These are phyloP conservation scores for Pseudochaenichthys georgianus DNA, from an alignment of 2,797 vertebrate species.

Conservation along the genomic window DNA sequence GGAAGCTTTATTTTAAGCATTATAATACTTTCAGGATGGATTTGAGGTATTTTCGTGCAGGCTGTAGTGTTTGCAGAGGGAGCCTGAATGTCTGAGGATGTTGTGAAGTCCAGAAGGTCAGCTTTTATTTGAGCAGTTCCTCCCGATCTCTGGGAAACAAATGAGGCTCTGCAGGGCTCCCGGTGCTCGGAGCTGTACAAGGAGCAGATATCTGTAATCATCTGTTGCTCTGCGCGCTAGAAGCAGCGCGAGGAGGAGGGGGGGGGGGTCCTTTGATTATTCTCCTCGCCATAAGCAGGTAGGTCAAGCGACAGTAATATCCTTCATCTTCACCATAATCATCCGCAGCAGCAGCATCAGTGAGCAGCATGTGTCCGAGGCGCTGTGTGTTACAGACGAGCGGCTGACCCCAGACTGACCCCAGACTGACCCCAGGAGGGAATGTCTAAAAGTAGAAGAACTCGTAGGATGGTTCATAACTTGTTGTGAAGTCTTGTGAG, in stretches of 20 bases:
- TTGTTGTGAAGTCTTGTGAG: background rate
- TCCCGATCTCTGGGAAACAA: conserved; percentile 46
- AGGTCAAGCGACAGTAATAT: conserved; percentile 75
- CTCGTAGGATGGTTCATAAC: background rate
- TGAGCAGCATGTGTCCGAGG: conserved; percentile 53
- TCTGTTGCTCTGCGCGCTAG: conserved; percentile 32
- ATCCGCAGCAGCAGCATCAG: conserved; percentile 34
- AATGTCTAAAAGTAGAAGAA: background rate
- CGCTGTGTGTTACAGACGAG: conserved; percentile 26
- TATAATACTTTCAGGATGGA: background rate
- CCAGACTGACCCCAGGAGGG: conserved; percentile 31
- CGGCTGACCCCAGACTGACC: conserved; percentile 48
- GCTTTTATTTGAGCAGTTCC: conserved; percentile 39
- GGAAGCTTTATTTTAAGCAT: background rate
- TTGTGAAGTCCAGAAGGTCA: conserved; percentile 41
- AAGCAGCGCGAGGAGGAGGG: conserved; percentile 34
- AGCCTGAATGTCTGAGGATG: conserved; percentile 47
- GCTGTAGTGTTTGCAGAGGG: conserved; percentile 25
- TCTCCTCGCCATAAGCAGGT: conserved; percentile 54
- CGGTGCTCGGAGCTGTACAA: background rate
- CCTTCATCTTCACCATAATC: conserved; percentile 73
- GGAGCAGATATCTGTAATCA: conserved; percentile 45
- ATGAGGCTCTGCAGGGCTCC: conserved; percentile 53
- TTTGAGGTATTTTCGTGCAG: background rate
- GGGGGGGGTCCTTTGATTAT: conserved; percentile 69